Conservation (phyloP, 1,140 invertebrate species). For the Bombus fervidus region DNA sequence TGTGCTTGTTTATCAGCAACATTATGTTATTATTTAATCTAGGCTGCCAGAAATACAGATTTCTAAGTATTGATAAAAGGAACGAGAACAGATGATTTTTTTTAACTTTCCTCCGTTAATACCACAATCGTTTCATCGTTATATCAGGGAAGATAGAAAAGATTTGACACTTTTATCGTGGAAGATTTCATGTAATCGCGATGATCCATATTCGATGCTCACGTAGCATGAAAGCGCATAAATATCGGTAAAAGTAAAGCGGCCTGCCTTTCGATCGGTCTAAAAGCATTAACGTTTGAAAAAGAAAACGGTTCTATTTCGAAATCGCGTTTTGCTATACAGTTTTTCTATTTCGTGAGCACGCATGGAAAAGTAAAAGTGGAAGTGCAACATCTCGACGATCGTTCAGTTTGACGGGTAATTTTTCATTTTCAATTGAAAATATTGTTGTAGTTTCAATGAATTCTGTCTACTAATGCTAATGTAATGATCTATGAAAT, state of each 20-base stretch:
- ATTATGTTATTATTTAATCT: too few relatives aligned
- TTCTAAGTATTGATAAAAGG: not conserved
- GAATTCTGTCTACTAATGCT: not conserved
- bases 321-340: slow-evolving; percentile 27
- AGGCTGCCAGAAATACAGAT: not conserved
- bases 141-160: not conserved
- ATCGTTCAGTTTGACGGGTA: not conserved
- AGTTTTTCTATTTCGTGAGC: not conserved
- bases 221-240: slow-evolving; percentile 27
- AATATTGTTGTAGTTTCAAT: not conserved
- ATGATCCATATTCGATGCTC: slow-evolving; percentile 38
- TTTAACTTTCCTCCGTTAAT: not conserved
- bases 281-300: not conserved
- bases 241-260: slow-evolving; percentile 35
- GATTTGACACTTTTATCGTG: not conserved
- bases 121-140: not conserved
- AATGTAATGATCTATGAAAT: not conserved
- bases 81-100: not conserved
- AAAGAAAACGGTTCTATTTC: slow-evolving; percentile 12
- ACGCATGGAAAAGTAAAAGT: slow-evolving; percentile 18
- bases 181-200: not conserved
- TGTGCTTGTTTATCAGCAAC: too few relatives aligned
- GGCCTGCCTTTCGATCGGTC: not conserved
- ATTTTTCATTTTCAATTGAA: not conserved
- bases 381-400: not conserved